Evolutionary conservation across 2,888 invertebrate genomes (phyloP).

Genomic region (Cryptophagus acutangulus): DNA sequence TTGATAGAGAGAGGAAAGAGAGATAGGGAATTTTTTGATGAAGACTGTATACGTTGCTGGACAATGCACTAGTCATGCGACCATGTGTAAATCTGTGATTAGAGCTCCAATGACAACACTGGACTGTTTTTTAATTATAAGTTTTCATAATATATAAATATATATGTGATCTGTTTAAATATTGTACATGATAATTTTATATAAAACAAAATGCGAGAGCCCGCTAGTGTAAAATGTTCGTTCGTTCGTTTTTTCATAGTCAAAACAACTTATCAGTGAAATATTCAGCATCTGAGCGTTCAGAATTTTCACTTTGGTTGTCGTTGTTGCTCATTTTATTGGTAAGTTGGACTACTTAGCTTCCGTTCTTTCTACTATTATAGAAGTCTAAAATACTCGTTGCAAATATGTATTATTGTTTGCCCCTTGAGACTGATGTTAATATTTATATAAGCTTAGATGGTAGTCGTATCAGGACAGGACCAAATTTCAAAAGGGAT

Average conservation of each 20-base stretch:
- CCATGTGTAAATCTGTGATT: conserved; percentile 50
- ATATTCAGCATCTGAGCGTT: conserved; percentile 8
- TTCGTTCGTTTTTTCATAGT: neutral
- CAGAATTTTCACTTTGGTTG: conserved; percentile 15
- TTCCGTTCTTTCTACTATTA: conserved; percentile 30
- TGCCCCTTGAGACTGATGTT: conserved; percentile 51
- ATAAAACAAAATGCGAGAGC: conserved; percentile 18
- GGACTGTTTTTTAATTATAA: conserved; percentile 40
- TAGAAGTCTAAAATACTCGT: conserved; percentile 36
- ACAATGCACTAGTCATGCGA: conserved; percentile 50
- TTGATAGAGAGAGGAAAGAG: no score
- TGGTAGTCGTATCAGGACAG: conserved; percentile 36
- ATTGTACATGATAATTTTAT: conserved; percentile 24
- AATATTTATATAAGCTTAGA: conserved; percentile 36
- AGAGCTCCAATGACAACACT: conserved; percentile 46
- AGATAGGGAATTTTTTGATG: conserved; percentile 38
- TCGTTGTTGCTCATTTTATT: conserved; percentile 21
- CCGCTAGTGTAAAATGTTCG: conserved; percentile 13
- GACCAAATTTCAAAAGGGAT: conserved; percentile 31
- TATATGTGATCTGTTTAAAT: conserved; percentile 43
- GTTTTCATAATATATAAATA: conserved; percentile 35
- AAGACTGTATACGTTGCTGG: conserved; percentile 33
- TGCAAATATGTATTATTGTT: conserved; percentile 45
- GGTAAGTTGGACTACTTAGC: conserved; percentile 27
- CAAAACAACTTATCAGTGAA: conserved; percentile 16